Base-by-base conservation (phyloP, 2,888 invertebrate species). In the Pheosia tremula region DNA sequence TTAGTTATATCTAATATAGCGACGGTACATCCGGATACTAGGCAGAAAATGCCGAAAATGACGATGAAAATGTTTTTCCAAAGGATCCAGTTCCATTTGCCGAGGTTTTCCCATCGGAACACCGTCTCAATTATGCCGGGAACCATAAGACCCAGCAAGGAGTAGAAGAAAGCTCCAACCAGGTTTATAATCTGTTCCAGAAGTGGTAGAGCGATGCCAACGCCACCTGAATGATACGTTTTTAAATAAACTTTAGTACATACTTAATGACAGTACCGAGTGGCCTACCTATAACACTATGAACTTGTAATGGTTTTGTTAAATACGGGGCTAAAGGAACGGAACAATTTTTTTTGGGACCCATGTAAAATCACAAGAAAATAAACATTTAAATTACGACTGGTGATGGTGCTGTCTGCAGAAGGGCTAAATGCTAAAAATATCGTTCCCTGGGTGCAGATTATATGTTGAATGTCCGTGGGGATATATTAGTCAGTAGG, bases 71-170 rank as follows among this genome's bases (percentile, higher is more conserved):
- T 57, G 74, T 97, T 96, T 81, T 97, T 97, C 84, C 94, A 94
- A 0, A 97, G 81, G 54, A 95, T 94, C 96, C 97, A 97, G 55
- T 96, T 95, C 68, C 86, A 94, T 65, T 77, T 87, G 4, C 97
- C 97, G 6, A 96, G 94, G 66, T 95, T 91, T 38, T 96, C 95
- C 95, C 96, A 96, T 56, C 94, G 91, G 62, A 95, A 95, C 0
- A 97, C 94, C 0, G 96, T 96, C 74, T 97, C 97, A 1, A 97
- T 91, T 3, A 96, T 85, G 0, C 97, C 96, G n/a, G 97, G 97
- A 53, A 97, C 95, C 64, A 96, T 94, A 49, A 97, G 94, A 2
- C 98, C 98, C 54, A 96, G 91, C 13, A 95, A 94, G 0, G 96
- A 96, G 78, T 96, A 96, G 77, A 96, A 96, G 8, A 96, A 78